phyloP scores from a whole-genome alignment of 1,140 invertebrate genomes.

The Chironomus striatipennis region DNA sequence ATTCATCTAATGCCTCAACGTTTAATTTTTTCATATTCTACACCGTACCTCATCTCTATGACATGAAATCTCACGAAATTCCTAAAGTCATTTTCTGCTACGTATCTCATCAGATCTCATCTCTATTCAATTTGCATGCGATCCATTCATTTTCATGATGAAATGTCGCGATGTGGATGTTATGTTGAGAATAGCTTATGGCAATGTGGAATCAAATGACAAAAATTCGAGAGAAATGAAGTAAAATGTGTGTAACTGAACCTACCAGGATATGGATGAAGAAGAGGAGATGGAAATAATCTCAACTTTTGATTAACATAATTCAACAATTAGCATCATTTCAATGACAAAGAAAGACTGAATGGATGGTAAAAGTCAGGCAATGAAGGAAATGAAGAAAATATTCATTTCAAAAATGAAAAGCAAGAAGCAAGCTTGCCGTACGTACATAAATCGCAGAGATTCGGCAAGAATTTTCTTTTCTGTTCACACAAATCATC shows the following conservation, averaged over 20 bases:
- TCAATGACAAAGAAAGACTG: constrained; percentile 11
- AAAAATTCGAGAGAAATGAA: no score
- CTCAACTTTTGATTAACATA: constrained; percentile 21
- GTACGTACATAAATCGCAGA: not conserved
- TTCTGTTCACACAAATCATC: constrained; percentile 4
- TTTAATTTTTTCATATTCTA: no score
- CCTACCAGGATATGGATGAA: not conserved
- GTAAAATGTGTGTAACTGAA: no score
- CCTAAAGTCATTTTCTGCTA: not conserved
- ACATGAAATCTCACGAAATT: not conserved
- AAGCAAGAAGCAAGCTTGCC: not conserved
- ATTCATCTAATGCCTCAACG: not conserved
- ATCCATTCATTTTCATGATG: not conserved
- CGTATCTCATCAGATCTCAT: not conserved
- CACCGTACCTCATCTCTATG: not conserved
- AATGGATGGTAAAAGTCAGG: not conserved
- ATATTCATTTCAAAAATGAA: not conserved
- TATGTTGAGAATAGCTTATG: not conserved
- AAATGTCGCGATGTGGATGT: not conserved
- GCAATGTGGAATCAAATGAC: not conserved
- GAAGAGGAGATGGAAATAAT: not conserved
- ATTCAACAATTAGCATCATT: constrained; percentile 19
- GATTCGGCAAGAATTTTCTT: not conserved
- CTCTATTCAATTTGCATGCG: not conserved
- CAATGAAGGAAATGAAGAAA: not conserved